A percentile compares a stretch with the other conserved stretches of the same genome.
Evolutionary conservation across 2,113 vertebrate genomes (phyloP).

Genomic region (Calcarius ornatus): DNA sequence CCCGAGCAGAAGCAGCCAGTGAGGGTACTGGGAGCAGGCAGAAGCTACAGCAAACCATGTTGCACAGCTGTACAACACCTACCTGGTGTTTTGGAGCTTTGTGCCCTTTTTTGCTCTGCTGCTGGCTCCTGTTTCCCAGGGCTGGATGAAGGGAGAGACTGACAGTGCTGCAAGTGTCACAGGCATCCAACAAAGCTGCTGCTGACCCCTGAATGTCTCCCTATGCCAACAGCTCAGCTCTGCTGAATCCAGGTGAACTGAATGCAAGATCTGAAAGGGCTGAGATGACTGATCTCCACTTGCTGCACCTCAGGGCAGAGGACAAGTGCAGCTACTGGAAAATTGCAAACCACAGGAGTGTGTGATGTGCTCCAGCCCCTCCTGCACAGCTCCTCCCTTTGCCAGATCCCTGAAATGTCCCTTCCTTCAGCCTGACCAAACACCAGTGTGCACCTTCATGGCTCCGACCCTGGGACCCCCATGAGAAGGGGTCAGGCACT

Average conservation of each 20-base stretch:
- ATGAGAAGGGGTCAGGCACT: rapidly evolving
- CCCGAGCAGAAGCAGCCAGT: neutral
- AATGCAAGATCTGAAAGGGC: neutral
- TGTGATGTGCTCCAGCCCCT: neutral
- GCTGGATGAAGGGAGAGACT: neutral
- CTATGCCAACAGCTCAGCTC: neutral
- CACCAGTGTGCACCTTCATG: rapidly evolving
- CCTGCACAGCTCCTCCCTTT: rapidly evolving
- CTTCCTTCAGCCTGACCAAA: neutral
- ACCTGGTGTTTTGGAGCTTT: neutral
- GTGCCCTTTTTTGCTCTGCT: neutral
- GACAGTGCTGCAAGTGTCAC: neutral
- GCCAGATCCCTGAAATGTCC: rapidly evolving
- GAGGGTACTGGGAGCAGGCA: neutral
- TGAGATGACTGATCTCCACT: neutral
- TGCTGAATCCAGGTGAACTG: rapidly evolving
- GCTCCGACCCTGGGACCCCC: neutral
- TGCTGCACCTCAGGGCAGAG: neutral
- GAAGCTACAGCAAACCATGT: neutral
- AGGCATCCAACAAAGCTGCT: neutral
- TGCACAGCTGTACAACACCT: neutral
- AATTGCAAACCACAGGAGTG: neutral
- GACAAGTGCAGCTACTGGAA: neutral
- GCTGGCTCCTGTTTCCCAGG: neutral
- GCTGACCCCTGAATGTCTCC: neutral